Evolutionary conservation across 2,113 vertebrate species (phyloP).

Genomic region (Melanerpes aurifrons): DNA sequence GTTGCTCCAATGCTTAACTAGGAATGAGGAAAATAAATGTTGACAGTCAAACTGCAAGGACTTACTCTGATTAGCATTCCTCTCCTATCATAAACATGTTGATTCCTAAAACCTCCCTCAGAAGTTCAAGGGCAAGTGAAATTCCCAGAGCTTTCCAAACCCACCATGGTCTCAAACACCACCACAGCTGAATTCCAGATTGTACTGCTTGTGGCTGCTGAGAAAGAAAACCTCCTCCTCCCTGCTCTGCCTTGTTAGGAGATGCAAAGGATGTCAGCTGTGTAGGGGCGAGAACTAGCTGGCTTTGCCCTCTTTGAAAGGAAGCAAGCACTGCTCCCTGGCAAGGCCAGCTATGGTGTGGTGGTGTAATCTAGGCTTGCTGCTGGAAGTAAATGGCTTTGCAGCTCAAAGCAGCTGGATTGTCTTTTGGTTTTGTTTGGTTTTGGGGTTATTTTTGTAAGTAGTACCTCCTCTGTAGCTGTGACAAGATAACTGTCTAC

Average conservation of each 20-base stretch:
- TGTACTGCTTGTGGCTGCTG: background rate
- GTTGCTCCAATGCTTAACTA: background rate
- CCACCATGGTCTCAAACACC: background rate
- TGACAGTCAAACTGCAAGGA: background rate
- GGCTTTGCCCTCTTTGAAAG: background rate
- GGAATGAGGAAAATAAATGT: constrained; percentile 7
- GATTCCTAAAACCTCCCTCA: background rate
- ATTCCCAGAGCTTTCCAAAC: background rate
- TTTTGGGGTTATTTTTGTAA: background rate
- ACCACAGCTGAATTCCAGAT: background rate
- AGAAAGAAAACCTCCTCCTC: background rate
- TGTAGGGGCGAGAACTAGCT: background rate
- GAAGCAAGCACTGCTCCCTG: background rate
- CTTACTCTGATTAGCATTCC: background rate
- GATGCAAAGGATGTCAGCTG: background rate
- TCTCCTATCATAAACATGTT: background rate
- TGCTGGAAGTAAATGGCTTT: background rate
- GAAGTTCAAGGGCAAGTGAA: background rate
- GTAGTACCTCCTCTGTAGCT: background rate
- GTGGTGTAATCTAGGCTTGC: background rate
- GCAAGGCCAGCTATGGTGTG: background rate
- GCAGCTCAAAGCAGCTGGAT: background rate
- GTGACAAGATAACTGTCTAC: background rate
- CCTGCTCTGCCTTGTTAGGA: background rate
- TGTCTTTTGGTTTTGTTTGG: background rate